Conservation (phyloP, 2,113 vertebrate genomes). For the Ctenodactylus gundi region DNA sequence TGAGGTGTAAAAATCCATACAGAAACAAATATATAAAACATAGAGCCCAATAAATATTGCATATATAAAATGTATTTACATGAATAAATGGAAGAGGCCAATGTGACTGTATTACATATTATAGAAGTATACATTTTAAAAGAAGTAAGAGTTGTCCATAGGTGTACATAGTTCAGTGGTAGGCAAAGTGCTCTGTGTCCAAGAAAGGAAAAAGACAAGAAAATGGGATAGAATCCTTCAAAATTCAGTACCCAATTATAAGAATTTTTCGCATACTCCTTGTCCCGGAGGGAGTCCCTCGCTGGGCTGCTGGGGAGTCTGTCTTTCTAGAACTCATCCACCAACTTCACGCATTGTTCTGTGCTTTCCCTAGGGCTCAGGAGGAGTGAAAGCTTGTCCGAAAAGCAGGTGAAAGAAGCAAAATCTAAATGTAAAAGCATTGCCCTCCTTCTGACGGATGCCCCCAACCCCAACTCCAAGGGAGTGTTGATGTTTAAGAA, state of each 20-base stretch:
- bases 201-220: neutral
- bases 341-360: slow-evolving; percentile 37
- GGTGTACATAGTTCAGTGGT: neutral
- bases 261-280: neutral
- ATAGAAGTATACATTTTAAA: neutral
- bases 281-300: neutral
- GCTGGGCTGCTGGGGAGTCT: neutral
- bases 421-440: slow-evolving; percentile 99
- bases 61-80: neutral
- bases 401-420: slow-evolving; percentile 97
- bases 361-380: slow-evolving; percentile 89
- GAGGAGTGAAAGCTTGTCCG: slow-evolving; percentile 95
- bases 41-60: neutral
- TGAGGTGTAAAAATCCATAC: neutral
- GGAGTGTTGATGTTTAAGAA: slow-evolving; percentile 99
- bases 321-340: neutral
- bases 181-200: neutral
- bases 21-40: neutral
- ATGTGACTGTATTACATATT: too few relatives aligned
- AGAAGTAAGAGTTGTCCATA: neutral
- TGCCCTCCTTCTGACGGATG: slow-evolving; percentile 93
- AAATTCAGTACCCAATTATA: neutral
- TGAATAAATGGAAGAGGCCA: neutral
- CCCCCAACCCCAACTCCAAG: slow-evolving; percentile 95
- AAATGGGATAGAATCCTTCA: neutral